These are phyloP conservation scores for Phortica variegata DNA, from an alignment of 1,140 invertebrate species.

Conservation along the genomic window DNA sequence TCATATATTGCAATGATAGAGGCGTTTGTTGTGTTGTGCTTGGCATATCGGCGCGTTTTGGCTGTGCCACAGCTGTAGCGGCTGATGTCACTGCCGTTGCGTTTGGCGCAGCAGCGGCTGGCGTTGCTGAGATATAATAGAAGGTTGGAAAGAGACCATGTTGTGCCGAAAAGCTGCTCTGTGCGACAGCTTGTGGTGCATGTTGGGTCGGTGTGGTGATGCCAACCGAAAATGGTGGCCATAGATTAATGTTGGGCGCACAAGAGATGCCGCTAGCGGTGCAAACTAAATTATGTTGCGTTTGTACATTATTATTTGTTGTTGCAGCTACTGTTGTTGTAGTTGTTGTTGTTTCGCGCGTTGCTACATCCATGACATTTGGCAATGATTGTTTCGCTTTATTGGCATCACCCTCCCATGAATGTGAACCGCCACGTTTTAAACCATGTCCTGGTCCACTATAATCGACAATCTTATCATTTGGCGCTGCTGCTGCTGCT, in stretches of 20 bases:
- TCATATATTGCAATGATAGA: slow-evolving; percentile 60
- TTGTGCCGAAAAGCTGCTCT: slow-evolving; percentile 38
- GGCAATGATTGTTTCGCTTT: slow-evolving; percentile 61
- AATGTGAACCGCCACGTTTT: slow-evolving; percentile 62
- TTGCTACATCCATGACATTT: slow-evolving; percentile 7
- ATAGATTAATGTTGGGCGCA: slow-evolving; percentile 59
- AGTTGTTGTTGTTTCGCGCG: background rate
- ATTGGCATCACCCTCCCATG: slow-evolving; percentile 61
- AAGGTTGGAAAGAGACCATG: slow-evolving; percentile 54
- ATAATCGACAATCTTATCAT: slow-evolving; percentile 47
- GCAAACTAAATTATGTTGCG: background rate
- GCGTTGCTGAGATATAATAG: slow-evolving; percentile 62
- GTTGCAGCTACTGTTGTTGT: slow-evolving; percentile 6
- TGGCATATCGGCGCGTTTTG: slow-evolving; percentile 24
- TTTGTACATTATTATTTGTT: background rate
- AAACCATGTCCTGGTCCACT: slow-evolving; percentile 57
- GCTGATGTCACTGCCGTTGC: slow-evolving; percentile 21
- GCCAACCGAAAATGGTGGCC: slow-evolving; percentile 64
- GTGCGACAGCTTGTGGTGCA: slow-evolving; percentile 47
- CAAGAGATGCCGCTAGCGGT: background rate
- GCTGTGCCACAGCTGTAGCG: slow-evolving; percentile 19
- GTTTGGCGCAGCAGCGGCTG: background rate
- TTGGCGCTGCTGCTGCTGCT: too few species aligned
- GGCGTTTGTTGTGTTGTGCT: slow-evolving; percentile 24
- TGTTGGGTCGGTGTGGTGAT: slow-evolving; percentile 56